phyloP scores from a whole-genome alignment of 2,797 vertebrate species.

The Darevskia mixta region DNA sequence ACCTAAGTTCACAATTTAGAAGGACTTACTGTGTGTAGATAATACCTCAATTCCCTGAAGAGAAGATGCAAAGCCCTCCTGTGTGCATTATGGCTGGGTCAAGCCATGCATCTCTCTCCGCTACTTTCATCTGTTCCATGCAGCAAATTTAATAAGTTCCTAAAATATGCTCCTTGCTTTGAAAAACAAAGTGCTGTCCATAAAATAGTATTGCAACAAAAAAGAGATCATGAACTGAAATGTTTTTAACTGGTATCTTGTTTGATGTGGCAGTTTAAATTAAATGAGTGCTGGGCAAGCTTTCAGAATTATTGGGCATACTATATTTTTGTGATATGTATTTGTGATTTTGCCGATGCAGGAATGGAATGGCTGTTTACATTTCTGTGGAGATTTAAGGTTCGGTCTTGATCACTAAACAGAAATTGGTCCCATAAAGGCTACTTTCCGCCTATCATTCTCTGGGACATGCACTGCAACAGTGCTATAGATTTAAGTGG shows the following conservation, averaged over 20 bases:
- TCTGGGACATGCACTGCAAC: neutral
- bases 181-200: neutral
- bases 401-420: neutral
- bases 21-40: neutral
- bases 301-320: constrained; percentile 9
- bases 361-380: constrained; percentile 6
- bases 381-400: neutral
- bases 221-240: constrained; percentile 3
- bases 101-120: neutral
- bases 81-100: neutral
- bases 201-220: neutral
- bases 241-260: neutral
- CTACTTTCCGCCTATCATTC: neutral
- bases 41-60: neutral
- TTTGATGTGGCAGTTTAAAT: constrained; percentile 17
- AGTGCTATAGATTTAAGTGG: constrained; percentile 5
- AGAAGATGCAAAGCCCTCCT: neutral
- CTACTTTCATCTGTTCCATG: neutral
- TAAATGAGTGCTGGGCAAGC: neutral
- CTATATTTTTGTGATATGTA: neutral
- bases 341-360: neutral
- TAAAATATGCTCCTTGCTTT: neutral
- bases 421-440: constrained; percentile 10
- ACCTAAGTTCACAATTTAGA: neutral
- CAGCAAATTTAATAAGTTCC: neutral